These are phyloP conservation scores for Leucophenga varia DNA, from an alignment of 1,140 invertebrate species.

Conservation along the genomic window DNA sequence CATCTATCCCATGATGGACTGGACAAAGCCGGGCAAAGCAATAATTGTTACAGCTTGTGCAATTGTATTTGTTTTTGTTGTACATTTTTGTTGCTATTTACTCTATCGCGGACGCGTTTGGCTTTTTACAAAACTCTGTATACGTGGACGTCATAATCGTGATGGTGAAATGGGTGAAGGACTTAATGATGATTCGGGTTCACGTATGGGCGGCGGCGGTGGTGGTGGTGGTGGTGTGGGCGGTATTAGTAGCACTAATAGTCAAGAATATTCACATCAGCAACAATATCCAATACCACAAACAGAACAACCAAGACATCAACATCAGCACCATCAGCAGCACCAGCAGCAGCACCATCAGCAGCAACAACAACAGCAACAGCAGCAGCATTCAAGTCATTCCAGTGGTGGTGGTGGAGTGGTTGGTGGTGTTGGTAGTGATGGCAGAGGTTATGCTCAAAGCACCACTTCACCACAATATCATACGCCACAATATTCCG, in stretches of 20 bases:
- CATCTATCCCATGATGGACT: slow-evolving; percentile 66
- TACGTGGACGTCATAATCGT: slow-evolving; percentile 45
- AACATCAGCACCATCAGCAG: slow-evolving; percentile 17
- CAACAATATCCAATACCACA: slow-evolving; percentile 51
- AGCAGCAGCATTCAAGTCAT: slow-evolving; percentile 32
- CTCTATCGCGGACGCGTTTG: slow-evolving; percentile 54
- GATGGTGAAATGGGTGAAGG: slow-evolving; percentile 51
- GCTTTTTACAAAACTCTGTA: slow-evolving; percentile 53
- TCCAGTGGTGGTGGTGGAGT: neutral
- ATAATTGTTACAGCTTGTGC: slow-evolving; percentile 60
- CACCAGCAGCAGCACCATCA: slow-evolving; percentile 7
- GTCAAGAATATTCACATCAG: slow-evolving; percentile 49
- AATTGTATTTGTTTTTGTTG: slow-evolving; percentile 58
- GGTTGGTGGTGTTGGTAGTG: neutral
- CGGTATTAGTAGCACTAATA: slow-evolving; percentile 25
- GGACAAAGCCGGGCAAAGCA: slow-evolving; percentile 61
- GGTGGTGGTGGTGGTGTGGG: slow-evolving; percentile 23
- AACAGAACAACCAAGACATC: slow-evolving; percentile 41
- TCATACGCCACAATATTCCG: slow-evolving; percentile 46
- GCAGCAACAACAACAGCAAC: slow-evolving; percentile 20
- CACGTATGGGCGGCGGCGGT: slow-evolving; percentile 38
- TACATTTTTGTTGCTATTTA: slow-evolving; percentile 56
- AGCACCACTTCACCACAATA: slow-evolving; percentile 30
- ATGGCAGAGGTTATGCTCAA: neutral
- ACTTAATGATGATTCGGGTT: slow-evolving; percentile 43